Evolutionary conservation across 2,113 vertebrate genomes (phyloP).

Genomic region (Sebastes fasciatus): DNA sequence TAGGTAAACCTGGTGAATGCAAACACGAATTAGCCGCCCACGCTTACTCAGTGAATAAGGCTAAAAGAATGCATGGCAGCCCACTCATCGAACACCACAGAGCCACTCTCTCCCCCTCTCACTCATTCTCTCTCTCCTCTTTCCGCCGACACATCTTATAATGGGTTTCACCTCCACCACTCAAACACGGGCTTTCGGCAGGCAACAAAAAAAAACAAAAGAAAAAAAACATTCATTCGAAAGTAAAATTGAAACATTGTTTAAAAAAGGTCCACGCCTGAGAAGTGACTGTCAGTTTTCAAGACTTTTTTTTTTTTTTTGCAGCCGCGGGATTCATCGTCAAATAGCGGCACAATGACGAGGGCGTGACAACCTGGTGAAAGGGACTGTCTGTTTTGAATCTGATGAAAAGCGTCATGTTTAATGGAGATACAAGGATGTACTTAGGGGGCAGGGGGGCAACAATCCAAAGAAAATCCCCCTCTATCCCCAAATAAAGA

Average conservation of each 20-base stretch:
- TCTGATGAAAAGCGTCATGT: slow-evolving; percentile 62
- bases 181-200: slow-evolving; percentile 45
- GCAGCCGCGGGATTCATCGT: slow-evolving; percentile 38
- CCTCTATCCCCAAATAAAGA: slow-evolving; percentile 23
- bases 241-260: slow-evolving; percentile 77
- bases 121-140: slow-evolving; percentile 56
- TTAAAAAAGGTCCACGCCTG: slow-evolving; percentile 59
- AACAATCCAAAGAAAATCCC: slow-evolving; percentile 32
- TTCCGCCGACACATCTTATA: slow-evolving; percentile 76
- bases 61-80: slow-evolving; percentile 84
- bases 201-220: slow-evolving; percentile 6
- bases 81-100: slow-evolving; percentile 79
- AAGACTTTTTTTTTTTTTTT: slow-evolving; percentile 37
- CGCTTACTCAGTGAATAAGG: slow-evolving; percentile 83
- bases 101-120: slow-evolving; percentile 70
- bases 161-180: slow-evolving; percentile 80
- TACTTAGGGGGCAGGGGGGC: background rate
- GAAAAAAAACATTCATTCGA: slow-evolving; percentile 59
- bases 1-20: slow-evolving; percentile 87
- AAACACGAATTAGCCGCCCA: slow-evolving; percentile 87
- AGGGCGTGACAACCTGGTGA: slow-evolving; percentile 72
- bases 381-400: slow-evolving; percentile 63
- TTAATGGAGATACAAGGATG: slow-evolving; percentile 57
- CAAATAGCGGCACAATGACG: slow-evolving; percentile 63
- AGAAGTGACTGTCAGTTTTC: slow-evolving; percentile 69